A percentile compares a stretch with the other conserved stretches of the same genome.
phyloP scores from a whole-genome alignment of 2,113 vertebrate genomes.

The Euleptes europaea region DNA sequence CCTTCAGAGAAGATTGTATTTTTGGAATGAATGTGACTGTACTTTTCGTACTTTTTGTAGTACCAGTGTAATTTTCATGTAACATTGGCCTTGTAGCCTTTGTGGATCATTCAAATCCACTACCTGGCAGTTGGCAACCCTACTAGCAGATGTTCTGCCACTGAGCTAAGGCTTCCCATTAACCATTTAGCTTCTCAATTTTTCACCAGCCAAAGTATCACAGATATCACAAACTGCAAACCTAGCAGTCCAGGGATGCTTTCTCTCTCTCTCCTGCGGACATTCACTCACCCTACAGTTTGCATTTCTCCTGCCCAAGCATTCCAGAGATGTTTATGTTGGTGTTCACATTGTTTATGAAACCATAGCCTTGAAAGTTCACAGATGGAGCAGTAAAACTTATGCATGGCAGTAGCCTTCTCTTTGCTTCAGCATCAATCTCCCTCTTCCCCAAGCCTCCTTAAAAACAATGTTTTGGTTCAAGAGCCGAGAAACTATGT shows the following conservation, averaged over 20 bases:
- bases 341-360: constrained; percentile 52
- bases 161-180: too few relatives aligned
- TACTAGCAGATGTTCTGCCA: too few relatives aligned
- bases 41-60: too few relatives aligned
- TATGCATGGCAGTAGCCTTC: constrained; percentile 12
- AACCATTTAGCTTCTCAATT: too few relatives aligned
- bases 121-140: too few relatives aligned
- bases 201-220: too few relatives aligned
- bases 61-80: too few relatives aligned
- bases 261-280: constrained; percentile 19
- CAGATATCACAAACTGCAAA: neutral
- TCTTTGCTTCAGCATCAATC: constrained; percentile 40
- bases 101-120: too few relatives aligned
- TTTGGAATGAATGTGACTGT: too few relatives aligned
- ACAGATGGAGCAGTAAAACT: constrained; percentile 26
- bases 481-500: constrained; percentile 33
- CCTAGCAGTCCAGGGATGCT: neutral
- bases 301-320: constrained; percentile 47
- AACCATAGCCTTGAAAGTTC: constrained; percentile 45
- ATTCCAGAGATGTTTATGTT: constrained; percentile 56
- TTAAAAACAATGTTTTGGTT: constrained; percentile 63
- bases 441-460: neutral
- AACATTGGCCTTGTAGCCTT: too few relatives aligned
- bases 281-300: constrained; percentile 39
- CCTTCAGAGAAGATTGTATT: too few relatives aligned